Conservation (phyloP, 2,888 invertebrate genomes). For the Sepioteuthis lessoniana region DNA sequence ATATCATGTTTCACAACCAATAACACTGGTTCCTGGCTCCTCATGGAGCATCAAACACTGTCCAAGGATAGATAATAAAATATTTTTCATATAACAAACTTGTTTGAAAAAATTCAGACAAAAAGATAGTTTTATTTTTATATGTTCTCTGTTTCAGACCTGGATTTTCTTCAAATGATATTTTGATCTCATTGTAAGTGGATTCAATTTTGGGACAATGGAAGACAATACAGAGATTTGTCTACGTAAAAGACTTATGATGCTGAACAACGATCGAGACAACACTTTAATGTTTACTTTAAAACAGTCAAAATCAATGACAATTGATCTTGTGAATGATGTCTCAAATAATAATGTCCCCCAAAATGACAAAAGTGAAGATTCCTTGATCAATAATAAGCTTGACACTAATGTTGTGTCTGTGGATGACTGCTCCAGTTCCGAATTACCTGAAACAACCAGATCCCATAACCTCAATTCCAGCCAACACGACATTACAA, state of each 20-base stretch:
- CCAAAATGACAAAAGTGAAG: neutral
- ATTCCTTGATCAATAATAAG: neutral
- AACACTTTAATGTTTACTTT: neutral
- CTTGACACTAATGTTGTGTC: neutral
- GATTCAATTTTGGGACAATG: neutral
- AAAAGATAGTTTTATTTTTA: too few relatives aligned
- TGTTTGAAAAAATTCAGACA: too few relatives aligned
- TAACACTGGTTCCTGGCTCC: too few relatives aligned
- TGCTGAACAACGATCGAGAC: neutral
- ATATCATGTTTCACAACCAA: too few relatives aligned
- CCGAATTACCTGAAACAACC: neutral
- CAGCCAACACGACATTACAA: neutral
- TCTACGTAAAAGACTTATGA: neutral
- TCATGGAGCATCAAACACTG: too few relatives aligned
- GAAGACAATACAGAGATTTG: neutral
- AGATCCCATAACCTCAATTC: neutral
- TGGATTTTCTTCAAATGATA: neutral
- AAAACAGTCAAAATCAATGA: neutral
- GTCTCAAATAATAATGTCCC: neutral
- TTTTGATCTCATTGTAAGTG: neutral
- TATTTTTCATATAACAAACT: too few relatives aligned
- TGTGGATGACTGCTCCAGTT: neutral
- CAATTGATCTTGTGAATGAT: neutral
- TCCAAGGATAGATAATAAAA: too few relatives aligned
- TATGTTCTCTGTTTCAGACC: neutral